A percentile compares a stretch with the other conserved stretches of the same genome.
These are phyloP conservation scores for Myotis myotis DNA, from an alignment of 2,797 vertebrate genomes.

Conservation along the genomic window DNA sequence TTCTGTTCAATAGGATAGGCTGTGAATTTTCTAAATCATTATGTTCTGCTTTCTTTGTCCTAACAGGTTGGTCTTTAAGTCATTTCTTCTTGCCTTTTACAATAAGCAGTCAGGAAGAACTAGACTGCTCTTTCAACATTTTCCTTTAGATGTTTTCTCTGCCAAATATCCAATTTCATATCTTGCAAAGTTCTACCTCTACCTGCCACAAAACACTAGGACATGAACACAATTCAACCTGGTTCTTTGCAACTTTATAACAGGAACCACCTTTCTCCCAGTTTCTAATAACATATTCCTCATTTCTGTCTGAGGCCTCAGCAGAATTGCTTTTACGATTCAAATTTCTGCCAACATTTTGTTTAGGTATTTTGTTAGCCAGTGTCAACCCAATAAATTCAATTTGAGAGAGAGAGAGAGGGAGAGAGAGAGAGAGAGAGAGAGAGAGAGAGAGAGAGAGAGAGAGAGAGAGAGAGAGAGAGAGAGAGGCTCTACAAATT, in stretches of 20 bases:
- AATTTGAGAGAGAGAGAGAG: background rate
- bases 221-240: background rate
- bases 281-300: background rate
- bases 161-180: background rate
- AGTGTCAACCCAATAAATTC: background rate
- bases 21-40: background rate
- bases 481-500: background rate
- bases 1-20: background rate
- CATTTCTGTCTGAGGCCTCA: background rate
- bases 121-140: background rate
- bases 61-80: background rate
- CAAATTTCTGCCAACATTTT: too few species aligned
- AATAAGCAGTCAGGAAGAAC: background rate
- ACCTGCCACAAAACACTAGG: background rate
- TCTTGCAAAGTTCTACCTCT: background rate
- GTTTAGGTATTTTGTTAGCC: background rate
- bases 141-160: background rate
- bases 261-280: background rate
- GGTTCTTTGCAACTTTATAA: background rate
- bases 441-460: background rate
- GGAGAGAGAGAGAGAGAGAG: background rate
- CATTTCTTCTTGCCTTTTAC: background rate
- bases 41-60: background rate
- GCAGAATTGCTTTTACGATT: background rate
- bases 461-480: too few species aligned